phyloP scores from a whole-genome alignment of 2,113 vertebrate genomes.

The Cephalopholis sonnerati region DNA sequence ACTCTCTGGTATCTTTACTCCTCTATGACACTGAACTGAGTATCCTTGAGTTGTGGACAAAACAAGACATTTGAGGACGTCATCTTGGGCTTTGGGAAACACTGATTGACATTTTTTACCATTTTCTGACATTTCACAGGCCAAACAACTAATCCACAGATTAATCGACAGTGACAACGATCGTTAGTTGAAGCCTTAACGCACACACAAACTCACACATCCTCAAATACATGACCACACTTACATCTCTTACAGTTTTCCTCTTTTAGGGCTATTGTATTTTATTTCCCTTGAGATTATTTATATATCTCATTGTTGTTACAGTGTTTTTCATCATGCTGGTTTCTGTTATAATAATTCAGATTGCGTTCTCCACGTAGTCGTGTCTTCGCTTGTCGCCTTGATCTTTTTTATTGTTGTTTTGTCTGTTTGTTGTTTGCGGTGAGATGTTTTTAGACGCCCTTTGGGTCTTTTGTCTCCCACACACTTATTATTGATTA shows the following conservation, averaged over 20 bases:
- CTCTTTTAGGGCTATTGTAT: neutral
- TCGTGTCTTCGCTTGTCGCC: constrained; percentile 15
- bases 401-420: constrained; percentile 41
- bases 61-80: no score
- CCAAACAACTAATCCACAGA: no score
- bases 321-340: constrained; percentile 41
- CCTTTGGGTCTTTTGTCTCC: constrained; percentile 47
- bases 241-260: neutral
- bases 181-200: no score
- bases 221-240: neutral
- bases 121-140: no score
- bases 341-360: constrained; percentile 15
- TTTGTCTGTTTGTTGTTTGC: constrained; percentile 42
- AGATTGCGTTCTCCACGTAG: constrained; percentile 16
- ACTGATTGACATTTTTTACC: no score
- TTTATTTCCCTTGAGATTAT: constrained; percentile 24
- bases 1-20: no score
- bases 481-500: constrained; percentile 48
- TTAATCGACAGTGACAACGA: no score
- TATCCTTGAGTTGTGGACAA: no score
- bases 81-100: no score
- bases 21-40: no score
- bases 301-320: constrained; percentile 26
- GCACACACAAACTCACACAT: constrained; percentile 11
- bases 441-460: constrained; percentile 25